These are phyloP conservation scores for Rhabdomys pumilio DNA, from an alignment of 2,797 vertebrate genomes.

Conservation along the genomic window DNA sequence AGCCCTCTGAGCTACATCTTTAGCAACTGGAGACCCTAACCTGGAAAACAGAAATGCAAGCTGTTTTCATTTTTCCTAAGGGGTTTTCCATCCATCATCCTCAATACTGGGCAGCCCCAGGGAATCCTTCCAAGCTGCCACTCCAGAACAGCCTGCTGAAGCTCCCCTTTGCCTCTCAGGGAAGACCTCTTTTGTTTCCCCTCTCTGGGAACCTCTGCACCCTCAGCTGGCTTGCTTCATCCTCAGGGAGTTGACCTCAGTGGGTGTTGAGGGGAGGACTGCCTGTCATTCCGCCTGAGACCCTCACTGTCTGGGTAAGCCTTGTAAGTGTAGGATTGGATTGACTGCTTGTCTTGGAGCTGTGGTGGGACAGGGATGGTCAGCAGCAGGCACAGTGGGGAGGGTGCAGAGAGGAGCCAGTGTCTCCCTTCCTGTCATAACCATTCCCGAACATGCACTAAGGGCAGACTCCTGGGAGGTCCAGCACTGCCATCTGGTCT, in stretches of 20 bases:
- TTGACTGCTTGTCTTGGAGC: not conserved
- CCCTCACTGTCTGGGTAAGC: not conserved
- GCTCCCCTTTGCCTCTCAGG: not conserved
- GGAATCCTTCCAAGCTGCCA: not conserved
- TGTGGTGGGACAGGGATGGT: not conserved
- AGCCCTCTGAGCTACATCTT: not conserved
- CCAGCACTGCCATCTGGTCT: conserved; percentile 29
- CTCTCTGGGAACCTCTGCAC: not conserved
- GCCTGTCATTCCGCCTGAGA: not conserved
- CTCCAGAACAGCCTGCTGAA: not conserved
- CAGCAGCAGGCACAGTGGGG: not conserved
- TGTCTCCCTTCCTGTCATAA: not conserved
- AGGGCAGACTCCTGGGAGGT: conserved; percentile 14
- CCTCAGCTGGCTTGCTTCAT: not conserved
- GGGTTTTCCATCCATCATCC: not conserved
- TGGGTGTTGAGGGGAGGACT: not conserved
- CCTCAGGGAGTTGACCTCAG: fast-evolving
- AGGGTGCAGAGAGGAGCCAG: not conserved
- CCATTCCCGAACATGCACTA: not conserved
- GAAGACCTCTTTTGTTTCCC: not conserved
- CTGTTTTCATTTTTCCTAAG: not conserved
- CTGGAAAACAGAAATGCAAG: not conserved
- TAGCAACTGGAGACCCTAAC: not conserved
- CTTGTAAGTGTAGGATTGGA: not conserved
- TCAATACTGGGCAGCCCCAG: not conserved